phyloP scores from a whole-genome alignment of 2,797 vertebrate genomes.

The Oreochromis grahami region DNA sequence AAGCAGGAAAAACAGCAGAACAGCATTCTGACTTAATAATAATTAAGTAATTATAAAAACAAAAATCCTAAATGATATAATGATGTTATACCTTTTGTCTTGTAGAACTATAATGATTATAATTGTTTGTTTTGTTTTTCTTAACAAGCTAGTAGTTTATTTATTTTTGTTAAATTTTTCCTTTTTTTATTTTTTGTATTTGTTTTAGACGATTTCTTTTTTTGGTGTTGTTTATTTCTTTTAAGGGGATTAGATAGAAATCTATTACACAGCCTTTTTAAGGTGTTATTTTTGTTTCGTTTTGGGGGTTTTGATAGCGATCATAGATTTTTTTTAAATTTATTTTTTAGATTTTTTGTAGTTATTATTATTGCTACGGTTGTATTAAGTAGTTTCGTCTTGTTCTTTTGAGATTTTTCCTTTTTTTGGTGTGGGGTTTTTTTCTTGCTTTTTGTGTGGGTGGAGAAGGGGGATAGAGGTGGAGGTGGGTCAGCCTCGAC shows the following conservation, averaged over 20 bases:
- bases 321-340: accelerated
- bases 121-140: background rate
- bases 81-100: background rate
- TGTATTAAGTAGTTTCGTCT: background rate
- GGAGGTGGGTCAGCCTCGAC: background rate
- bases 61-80: background rate
- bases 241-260: background rate
- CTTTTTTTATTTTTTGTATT: background rate
- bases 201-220: background rate
- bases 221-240: background rate
- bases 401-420: background rate
- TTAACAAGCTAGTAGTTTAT: background rate
- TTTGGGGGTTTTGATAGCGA: background rate
- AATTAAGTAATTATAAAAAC: background rate
- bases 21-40: background rate
- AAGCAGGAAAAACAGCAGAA: background rate
- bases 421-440: background rate
- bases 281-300: background rate
- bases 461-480: background rate
- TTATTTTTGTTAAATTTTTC: background rate
- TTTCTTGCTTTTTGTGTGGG: background rate
- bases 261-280: background rate
- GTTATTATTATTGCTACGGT: background rate
- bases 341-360: background rate
- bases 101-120: background rate